phyloP scores from a whole-genome alignment of 2,888 invertebrate species.

The Sphaerophoria rueppellii region DNA sequence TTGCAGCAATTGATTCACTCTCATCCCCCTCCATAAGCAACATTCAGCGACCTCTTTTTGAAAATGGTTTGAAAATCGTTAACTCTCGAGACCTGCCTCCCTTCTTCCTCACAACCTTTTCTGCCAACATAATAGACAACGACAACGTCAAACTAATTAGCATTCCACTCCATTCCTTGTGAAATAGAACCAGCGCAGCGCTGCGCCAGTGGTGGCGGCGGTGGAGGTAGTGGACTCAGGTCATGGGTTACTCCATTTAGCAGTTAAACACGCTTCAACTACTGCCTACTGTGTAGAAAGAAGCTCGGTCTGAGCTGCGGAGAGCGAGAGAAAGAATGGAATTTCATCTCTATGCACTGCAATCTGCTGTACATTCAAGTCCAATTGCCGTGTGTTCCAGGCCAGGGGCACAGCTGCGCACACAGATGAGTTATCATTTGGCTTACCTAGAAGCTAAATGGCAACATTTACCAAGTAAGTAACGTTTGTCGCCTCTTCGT shows the following conservation, averaged over 20 bases:
- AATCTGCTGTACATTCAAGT: neutral
- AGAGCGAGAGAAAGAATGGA: constrained; percentile 38
- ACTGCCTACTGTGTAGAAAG: constrained; percentile 19
- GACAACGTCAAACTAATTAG: constrained; percentile 71
- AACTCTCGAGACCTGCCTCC: constrained; percentile 39
- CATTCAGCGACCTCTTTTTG: neutral
- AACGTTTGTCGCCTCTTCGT: constrained; percentile 66
- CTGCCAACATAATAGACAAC: constrained; percentile 6
- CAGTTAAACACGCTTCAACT: constrained; percentile 62
- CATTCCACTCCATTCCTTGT: constrained; percentile 61
- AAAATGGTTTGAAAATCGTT: constrained; percentile 38
- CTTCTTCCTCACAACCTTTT: neutral
- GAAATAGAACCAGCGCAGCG: constrained; percentile 37
- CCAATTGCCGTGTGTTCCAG: constrained; percentile 20
- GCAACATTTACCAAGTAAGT: constrained; percentile 37
- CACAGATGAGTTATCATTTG: constrained; percentile 60
- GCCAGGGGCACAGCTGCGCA: constrained; percentile 51
- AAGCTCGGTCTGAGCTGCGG: constrained; percentile 19
- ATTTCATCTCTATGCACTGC: constrained; percentile 46
- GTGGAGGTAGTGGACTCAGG: constrained; percentile 58
- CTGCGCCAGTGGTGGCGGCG: neutral
- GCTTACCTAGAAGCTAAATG: constrained; percentile 38
- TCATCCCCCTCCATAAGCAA: neutral
- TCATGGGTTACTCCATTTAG: constrained; percentile 72
- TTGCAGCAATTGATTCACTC: constrained; percentile 58